A percentile compares a stretch with the other conserved stretches of the same genome.
phyloP scores from a whole-genome alignment of 2,888 invertebrate genomes.

The Sussaba pulchella region DNA sequence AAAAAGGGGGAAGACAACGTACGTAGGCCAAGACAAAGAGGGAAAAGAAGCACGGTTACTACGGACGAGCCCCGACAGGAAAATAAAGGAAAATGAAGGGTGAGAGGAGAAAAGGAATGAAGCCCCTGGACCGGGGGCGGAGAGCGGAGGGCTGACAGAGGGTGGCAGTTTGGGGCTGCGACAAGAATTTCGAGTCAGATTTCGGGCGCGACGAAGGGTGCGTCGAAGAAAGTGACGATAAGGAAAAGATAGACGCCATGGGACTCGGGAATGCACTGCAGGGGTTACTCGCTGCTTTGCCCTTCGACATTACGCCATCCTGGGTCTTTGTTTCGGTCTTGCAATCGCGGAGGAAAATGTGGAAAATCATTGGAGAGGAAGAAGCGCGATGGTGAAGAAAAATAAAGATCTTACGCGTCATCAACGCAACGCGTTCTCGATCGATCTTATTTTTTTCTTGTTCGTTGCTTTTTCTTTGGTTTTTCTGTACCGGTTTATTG shows the following conservation, averaged over 20 bases:
- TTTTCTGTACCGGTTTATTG: background rate
- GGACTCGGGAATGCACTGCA: conserved; percentile 42
- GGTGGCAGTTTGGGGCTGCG: conserved; percentile 68
- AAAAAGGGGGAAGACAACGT: conserved; percentile 54
- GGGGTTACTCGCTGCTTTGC: conserved; percentile 24
- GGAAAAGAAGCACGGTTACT: conserved; percentile 47
- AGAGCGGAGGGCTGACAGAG: conserved; percentile 63
- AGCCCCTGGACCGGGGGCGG: no score
- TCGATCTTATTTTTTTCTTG: no score
- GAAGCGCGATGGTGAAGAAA: background rate
- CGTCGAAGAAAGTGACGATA: conserved; percentile 7
- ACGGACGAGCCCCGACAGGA: conserved; percentile 65
- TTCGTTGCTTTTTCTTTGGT: conserved; percentile 24
- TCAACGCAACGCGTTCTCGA: background rate
- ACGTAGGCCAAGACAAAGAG: conserved; percentile 62
- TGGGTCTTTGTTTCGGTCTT: conserved; percentile 39
- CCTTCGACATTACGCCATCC: conserved; percentile 3
- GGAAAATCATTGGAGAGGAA: background rate
- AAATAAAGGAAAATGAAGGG: conserved; percentile 69
- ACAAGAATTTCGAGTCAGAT: conserved; percentile 73
- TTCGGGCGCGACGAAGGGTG: conserved; percentile 37
- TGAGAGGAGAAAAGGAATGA: conserved; percentile 45
- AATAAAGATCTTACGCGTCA: background rate
- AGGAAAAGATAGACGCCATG: conserved; percentile 36
- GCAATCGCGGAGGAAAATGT: conserved; percentile 23